phyloP scores from a whole-genome alignment of 2,888 invertebrate species.

The Rhamnusium bicolor region DNA sequence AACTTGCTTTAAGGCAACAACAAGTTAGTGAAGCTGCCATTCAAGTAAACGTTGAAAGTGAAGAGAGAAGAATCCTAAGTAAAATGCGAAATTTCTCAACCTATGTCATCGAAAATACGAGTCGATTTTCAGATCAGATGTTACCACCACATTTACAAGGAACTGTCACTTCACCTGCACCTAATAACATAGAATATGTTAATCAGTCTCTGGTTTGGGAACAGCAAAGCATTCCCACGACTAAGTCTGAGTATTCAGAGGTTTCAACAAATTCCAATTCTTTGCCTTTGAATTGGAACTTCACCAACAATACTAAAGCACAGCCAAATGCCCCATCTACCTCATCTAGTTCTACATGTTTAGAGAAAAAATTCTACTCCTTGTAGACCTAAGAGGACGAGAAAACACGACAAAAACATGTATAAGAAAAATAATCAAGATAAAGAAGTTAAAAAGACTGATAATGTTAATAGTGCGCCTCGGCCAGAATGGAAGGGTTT shows the following conservation, averaged over 20 bases:
- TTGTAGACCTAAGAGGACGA: slow-evolving; percentile 66
- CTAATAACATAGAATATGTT: slow-evolving; percentile 38
- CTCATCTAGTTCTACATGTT: slow-evolving; percentile 57
- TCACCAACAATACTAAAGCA: slow-evolving; percentile 42
- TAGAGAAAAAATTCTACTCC: slow-evolving; percentile 63
- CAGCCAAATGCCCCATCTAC: slow-evolving; percentile 57
- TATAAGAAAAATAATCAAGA: slow-evolving; percentile 63
- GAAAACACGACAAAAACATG: slow-evolving; percentile 67
- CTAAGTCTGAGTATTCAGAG: slow-evolving; percentile 38
- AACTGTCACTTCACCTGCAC: slow-evolving; percentile 14
- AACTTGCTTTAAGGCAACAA: slow-evolving; percentile 64
- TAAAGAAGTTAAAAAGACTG: slow-evolving; percentile 52
- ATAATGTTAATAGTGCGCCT: slow-evolving; percentile 27
- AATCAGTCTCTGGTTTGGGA: slow-evolving; percentile 44
- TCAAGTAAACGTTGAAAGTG: slow-evolving; percentile 57
- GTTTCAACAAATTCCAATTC: slow-evolving; percentile 47
- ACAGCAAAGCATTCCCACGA: slow-evolving; percentile 31
- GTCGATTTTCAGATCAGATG: slow-evolving; percentile 64
- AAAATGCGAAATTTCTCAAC: slow-evolving; percentile 65
- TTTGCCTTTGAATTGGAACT: slow-evolving; percentile 53
- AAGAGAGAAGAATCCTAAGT: slow-evolving; percentile 53
- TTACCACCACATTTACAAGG: slow-evolving; percentile 48
- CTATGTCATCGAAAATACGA: slow-evolving; percentile 66
- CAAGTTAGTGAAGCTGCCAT: slow-evolving; percentile 48
- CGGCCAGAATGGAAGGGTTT: slow-evolving; percentile 40